phyloP scores from a whole-genome alignment of 2,888 invertebrate genomes.

The Scaptomyza tumidula region DNA sequence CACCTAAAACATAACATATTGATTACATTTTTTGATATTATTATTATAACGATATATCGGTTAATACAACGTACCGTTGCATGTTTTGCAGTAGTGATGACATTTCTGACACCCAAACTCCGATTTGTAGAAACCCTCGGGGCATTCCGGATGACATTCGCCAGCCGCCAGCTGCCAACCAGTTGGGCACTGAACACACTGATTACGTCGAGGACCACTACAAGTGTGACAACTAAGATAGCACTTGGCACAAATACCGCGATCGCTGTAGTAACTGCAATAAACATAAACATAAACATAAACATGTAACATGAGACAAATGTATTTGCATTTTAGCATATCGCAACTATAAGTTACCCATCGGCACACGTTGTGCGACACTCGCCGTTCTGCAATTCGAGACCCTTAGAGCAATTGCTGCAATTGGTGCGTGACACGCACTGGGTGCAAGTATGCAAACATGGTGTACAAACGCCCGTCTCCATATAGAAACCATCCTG shows the following conservation, averaged over 20 bases:
- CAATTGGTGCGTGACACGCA: conserved; percentile 93
- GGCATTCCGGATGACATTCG: conserved; percentile 93
- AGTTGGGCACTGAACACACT: conserved; percentile 92
- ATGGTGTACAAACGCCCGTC: conserved; percentile 90
- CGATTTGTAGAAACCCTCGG: conserved; percentile 93
- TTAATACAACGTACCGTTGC: conserved; percentile 88
- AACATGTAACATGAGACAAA: too few species aligned
- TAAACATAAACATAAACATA: neutral
- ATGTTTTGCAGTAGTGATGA: conserved; percentile 94
- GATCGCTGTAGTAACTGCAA: conserved; percentile 92
- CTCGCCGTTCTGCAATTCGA: conserved; percentile 92
- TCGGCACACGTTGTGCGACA: conserved; percentile 92
- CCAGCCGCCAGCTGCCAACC: conserved; percentile 93
- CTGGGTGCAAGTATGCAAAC: conserved; percentile 91
- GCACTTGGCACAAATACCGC: conserved; percentile 92
- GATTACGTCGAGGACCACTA: conserved; percentile 92
- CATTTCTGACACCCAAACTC: conserved; percentile 94
- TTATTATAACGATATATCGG: neutral
- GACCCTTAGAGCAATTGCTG: conserved; percentile 90
- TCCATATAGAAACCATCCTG: conserved; percentile 90
- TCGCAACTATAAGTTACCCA: conserved; percentile 84
- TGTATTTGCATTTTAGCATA: neutral
- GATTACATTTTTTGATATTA: neutral
- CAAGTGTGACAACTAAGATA: conserved; percentile 94
- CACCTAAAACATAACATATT: conserved; percentile 84